These are phyloP conservation scores for Agelas oroides DNA, from an alignment of 37 sponge, comb jelly and placozoan species.

Conservation along the genomic window DNA sequence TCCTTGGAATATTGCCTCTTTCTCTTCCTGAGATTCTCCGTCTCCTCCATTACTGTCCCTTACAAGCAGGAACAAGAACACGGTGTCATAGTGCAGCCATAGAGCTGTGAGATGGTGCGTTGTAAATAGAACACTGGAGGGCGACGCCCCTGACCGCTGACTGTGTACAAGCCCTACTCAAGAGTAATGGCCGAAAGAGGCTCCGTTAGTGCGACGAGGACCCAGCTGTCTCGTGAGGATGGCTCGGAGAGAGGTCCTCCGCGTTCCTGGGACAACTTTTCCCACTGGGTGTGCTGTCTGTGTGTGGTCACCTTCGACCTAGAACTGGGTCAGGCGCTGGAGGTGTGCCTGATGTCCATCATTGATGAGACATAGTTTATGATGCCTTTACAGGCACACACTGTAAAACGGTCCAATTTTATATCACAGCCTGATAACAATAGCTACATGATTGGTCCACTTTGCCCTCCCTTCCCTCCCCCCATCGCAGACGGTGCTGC, in stretches of 20 bases:
- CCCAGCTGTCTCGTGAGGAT: background rate
- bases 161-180: no score
- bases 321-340: slow-evolving; percentile 97
- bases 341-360: slow-evolving; percentile 78
- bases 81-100: no score
- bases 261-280: slow-evolving; percentile 50
- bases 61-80: no score
- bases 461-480: background rate
- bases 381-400: no score
- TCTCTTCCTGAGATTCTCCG: background rate
- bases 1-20: slow-evolving; percentile 35
- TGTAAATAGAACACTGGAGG: no score
- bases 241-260: background rate
- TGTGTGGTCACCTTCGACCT: slow-evolving; percentile 97
- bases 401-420: no score
- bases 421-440: no score
- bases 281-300: slow-evolving; percentile 84
- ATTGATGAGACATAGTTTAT: no score
- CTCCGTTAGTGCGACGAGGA: background rate
- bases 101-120: no score
- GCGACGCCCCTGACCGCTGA: no score
- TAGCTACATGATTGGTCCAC: no score
- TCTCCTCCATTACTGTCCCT: no score
- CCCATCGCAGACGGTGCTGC: slow-evolving; percentile 64
- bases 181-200: slow-evolving; percentile 19